phyloP scores from a whole-genome alignment of 1,140 invertebrate species.

The Dufourea novaeangliae region DNA sequence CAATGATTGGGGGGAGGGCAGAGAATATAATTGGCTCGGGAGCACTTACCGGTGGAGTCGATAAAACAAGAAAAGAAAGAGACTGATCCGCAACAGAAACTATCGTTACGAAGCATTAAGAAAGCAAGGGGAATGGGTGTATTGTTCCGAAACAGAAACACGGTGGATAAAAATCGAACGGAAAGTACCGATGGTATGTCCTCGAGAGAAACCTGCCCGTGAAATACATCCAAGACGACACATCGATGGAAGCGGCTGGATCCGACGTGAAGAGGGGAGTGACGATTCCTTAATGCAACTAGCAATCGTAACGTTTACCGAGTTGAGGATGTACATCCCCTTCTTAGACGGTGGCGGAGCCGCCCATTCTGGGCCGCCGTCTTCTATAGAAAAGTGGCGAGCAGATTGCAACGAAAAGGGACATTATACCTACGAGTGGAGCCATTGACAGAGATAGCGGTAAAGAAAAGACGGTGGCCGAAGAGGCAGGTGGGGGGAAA shows the following conservation, averaged over 20 bases:
- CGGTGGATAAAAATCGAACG: conserved; percentile 5
- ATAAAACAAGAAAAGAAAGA: background rate
- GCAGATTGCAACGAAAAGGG: conserved; percentile 68
- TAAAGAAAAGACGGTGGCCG: conserved; percentile 16
- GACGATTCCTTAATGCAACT: conserved; percentile 47
- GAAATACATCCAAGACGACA: background rate
- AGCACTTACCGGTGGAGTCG: background rate
- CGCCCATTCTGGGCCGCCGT: conserved; percentile 41
- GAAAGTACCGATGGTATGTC: background rate
- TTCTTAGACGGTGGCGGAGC: conserved; percentile 22
- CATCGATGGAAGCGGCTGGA: conserved; percentile 11
- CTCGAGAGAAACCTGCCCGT: no score
- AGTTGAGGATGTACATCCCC: conserved; percentile 28
- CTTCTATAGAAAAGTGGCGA: conserved; percentile 64
- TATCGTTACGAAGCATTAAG: background rate
- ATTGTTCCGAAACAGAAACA: conserved; percentile 1
- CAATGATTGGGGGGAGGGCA: no score
- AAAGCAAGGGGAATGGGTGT: background rate
- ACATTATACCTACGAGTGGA: conserved; percentile 44
- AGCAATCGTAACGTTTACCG: conserved; percentile 63
- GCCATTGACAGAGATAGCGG: conserved; percentile 51
- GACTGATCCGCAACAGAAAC: background rate
- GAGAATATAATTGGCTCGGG: background rate
- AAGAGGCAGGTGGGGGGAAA: background rate
- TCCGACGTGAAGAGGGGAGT: conserved; percentile 13